Conservation (phyloP, 2,888 invertebrate species). For the Plusia festucae region DNA sequence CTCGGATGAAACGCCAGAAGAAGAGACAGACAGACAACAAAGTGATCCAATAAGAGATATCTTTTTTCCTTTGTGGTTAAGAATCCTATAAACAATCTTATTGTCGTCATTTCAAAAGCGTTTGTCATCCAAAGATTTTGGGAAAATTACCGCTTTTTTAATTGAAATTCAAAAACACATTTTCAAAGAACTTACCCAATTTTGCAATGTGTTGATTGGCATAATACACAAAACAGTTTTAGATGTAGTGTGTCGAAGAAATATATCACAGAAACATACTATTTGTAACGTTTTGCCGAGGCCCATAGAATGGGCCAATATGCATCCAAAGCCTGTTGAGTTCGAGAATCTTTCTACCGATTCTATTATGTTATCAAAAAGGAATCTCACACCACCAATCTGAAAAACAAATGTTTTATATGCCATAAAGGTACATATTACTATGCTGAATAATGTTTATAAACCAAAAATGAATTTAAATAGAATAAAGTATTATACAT, state of each 20-base stretch:
- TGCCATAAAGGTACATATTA: background rate
- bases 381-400: slow-evolving; percentile 98
- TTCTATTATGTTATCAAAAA: slow-evolving; percentile 99
- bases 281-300: slow-evolving; percentile 99
- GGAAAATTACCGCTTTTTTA: no score
- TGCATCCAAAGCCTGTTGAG: slow-evolving; percentile 98
- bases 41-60: no score
- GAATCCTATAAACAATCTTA: no score
- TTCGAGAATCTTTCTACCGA: slow-evolving; percentile 96
- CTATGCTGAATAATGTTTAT: background rate
- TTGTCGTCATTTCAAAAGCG: no score
- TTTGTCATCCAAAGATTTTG: no score
- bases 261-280: slow-evolving; percentile 98
- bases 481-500: background rate
- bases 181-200: slow-evolving; percentile 92
- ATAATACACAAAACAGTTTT: slow-evolving; percentile 98
- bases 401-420: slow-evolving; percentile 70
- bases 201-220: slow-evolving; percentile 99
- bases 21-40: no score
- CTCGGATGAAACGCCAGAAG: no score
- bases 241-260: slow-evolving; percentile 96
- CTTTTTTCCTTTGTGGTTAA: no score
- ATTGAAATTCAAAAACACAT: no score
- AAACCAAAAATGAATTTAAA: background rate
- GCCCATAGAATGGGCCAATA: slow-evolving; percentile 99